A percentile compares a stretch with the other conserved stretches of the same genome.
These are phyloP conservation scores for Cricetomys ansorgei DNA, from an alignment of 2,113 vertebrate genomes.

Conservation along the genomic window DNA sequence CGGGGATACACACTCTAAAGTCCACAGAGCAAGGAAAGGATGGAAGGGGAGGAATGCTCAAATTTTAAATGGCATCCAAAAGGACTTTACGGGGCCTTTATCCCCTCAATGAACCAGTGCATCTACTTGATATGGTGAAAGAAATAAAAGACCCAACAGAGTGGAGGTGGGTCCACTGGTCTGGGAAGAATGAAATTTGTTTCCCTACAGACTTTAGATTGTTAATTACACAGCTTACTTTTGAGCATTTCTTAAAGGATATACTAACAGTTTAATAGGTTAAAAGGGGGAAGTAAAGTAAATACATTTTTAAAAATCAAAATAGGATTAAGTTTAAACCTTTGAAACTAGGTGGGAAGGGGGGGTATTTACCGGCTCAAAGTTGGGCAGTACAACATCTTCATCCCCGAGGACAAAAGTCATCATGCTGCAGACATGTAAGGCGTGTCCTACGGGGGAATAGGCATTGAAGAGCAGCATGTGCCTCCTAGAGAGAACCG, in stretches of 20 bases:
- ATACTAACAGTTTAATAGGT: not conserved
- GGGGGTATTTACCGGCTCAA: constrained; percentile 88
- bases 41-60: not conserved
- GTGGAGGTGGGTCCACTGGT: not conserved
- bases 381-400: constrained; percentile 89
- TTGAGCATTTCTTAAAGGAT: not conserved
- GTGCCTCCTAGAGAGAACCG: constrained; percentile 87
- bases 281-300: not conserved
- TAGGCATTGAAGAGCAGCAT: constrained; percentile 87
- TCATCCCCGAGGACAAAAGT: constrained; percentile 93
- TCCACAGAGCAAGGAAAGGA: not conserved
- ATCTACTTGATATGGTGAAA: not conserved
- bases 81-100: not conserved
- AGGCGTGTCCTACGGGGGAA: constrained; percentile 87
- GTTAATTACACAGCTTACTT: not conserved
- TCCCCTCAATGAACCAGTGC: not conserved
- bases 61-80: not conserved
- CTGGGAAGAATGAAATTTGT: not conserved
- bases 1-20: not conserved
- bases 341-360: not conserved
- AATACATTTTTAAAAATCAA: not conserved
- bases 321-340: not conserved
- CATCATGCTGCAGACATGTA: constrained; percentile 91
- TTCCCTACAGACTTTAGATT: not conserved
- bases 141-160: not conserved